These are phyloP conservation scores for Anoplolepis gracilipes DNA, from an alignment of 1,140 invertebrate species.

Conservation along the genomic window DNA sequence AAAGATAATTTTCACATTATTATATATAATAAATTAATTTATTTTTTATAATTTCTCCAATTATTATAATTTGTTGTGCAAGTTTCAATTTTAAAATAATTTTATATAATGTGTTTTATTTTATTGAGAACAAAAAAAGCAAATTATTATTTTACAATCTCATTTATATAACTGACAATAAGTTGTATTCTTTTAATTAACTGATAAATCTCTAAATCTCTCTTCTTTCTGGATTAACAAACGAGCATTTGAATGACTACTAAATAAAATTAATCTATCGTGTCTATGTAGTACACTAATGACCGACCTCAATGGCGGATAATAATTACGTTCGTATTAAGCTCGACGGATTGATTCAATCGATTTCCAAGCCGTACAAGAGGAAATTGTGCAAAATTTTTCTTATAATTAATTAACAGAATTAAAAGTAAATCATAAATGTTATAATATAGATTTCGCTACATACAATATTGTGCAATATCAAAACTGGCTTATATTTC, in stretches of 20 bases:
- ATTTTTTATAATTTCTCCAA: neutral
- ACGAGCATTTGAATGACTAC: neutral
- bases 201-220: neutral
- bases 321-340: constrained; percentile 21
- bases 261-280: constrained; percentile 32
- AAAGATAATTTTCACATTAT: constrained; percentile 11
- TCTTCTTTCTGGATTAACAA: constrained; percentile 31
- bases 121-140: neutral
- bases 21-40: constrained; percentile 13
- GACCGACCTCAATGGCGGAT: neutral
- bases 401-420: neutral
- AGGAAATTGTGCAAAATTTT: constrained; percentile 8
- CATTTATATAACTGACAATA: neutral
- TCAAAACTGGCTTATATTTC: neutral
- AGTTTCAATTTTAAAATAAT: neutral
- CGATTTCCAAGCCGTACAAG: neutral
- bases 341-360: constrained; percentile 25
- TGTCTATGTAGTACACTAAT: neutral
- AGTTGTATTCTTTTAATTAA: constrained; percentile 8
- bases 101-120: neutral
- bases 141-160: neutral
- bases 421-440: neutral
- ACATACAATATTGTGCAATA: neutral
- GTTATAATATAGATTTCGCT: neutral
- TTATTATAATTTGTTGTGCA: neutral